Conservation (phyloP, 2,797 vertebrate genomes). For the Anas capensis region DNA sequence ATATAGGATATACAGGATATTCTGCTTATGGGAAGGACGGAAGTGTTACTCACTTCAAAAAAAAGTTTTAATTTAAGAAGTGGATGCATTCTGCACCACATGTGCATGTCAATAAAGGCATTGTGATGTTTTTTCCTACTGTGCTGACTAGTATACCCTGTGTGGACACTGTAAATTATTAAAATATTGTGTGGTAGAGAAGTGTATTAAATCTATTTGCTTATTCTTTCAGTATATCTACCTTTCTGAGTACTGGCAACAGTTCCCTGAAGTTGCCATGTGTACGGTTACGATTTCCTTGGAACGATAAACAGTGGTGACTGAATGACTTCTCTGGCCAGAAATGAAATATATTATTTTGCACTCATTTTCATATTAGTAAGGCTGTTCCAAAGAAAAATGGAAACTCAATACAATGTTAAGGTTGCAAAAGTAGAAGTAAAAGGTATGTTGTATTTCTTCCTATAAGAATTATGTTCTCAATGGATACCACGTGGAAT, state of each 20-base stretch:
- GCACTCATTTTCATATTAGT: background rate
- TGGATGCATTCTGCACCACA: accelerated
- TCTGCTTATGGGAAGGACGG: background rate
- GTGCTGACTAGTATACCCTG: background rate
- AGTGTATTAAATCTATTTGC: background rate
- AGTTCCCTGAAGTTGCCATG: background rate
- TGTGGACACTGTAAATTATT: background rate
- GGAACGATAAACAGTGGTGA: background rate
- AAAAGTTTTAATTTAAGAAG: background rate
- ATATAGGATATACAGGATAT: background rate
- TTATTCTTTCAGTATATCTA: background rate
- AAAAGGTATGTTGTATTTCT: background rate
- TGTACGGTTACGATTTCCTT: background rate
- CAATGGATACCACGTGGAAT: background rate
- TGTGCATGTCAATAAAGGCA: background rate
- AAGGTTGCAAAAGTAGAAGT: background rate
- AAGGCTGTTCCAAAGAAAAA: background rate
- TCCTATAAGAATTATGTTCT: background rate
- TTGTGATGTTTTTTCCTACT: background rate
- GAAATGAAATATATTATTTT: background rate
- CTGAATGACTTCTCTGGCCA: background rate
- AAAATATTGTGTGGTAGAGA: background rate
- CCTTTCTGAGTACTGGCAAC: background rate
- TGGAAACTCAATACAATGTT: background rate
- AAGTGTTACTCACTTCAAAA: background rate